Base-by-base conservation (phyloP, 2,797 vertebrate species). In the Acrocephalus scirpaceus region DNA sequence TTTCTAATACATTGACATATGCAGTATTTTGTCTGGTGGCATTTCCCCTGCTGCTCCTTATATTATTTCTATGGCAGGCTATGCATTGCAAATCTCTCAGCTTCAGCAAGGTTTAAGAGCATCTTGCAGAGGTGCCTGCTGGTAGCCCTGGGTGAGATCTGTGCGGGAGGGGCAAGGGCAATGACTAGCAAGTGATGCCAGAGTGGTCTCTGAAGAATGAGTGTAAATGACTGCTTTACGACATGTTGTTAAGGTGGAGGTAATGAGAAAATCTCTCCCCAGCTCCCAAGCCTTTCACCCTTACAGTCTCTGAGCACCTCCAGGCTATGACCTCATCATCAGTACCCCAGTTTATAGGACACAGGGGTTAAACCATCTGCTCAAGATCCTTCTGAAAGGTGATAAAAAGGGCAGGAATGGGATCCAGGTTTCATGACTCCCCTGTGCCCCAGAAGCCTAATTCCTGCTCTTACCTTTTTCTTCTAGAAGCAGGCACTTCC, bases 211-310 rank as follows among this genome's bases (percentile, higher is more conserved):
- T 51, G 81, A 90, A 91, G 72, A 71, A 50, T 7, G n/a, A 69
- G 50, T 5, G 5, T 26, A n/a, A 48, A 64, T 40, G 53, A 57
- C 50, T 71, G 69, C 61, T 86, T 90, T 95, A 86, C 69, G 75
- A 27, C 7, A 61, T 3, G 36, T 47, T 60, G 36, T 58, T 65
- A 64, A 72, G 66, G 75, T 85, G 81, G 67, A 85, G 61, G 54
- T 80, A 89, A 94, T 80, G 86, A 88, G 67, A 89, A 93, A 90
- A 86, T 16, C 57, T 80, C 42, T 94, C 57, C 57, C 48, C 36
- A 48, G 45, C 61, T 93, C 84, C 81, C 40, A 16, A 22, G 38
- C 25, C 62, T 90, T 81, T 83, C 3, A 0, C 32, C 29, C 22
- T 76, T 0, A 0, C 7, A 8, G 48, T 70, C 53, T 91, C 80